Evolutionary conservation across 2,113 vertebrate species (phyloP).

Genomic region (Copsychus sechellarum): DNA sequence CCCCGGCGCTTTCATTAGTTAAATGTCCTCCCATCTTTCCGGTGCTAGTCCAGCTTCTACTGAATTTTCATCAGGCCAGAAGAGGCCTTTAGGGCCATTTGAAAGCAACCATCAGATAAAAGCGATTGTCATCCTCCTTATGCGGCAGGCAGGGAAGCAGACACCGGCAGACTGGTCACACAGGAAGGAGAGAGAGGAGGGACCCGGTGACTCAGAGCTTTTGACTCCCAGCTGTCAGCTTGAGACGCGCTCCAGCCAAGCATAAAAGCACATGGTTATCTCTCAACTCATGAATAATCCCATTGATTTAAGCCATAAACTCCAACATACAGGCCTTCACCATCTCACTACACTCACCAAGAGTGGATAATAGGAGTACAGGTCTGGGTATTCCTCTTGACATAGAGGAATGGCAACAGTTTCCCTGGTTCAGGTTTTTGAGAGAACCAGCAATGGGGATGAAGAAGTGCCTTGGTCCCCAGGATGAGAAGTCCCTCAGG

Average conservation of each 20-base stretch:
- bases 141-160: constrained; percentile 70
- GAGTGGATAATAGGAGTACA: background rate
- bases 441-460: background rate
- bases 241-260: constrained; percentile 33
- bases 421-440: background rate
- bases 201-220: constrained; percentile 69
- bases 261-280: constrained; percentile 53
- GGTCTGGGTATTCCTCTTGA: background rate
- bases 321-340: constrained; percentile 2
- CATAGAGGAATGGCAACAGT: background rate
- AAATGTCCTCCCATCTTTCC: constrained; percentile 24
- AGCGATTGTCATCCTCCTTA: constrained; percentile 59
- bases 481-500: background rate
- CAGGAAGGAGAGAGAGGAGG: constrained; percentile 59
- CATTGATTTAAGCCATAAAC: constrained; percentile 26
- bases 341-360: background rate
- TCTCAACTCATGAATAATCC: constrained; percentile 52
- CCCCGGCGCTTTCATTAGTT: constrained; percentile 1
- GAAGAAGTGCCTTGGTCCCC: background rate
- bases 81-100: constrained; percentile 69
- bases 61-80: constrained; percentile 64
- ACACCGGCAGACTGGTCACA: constrained; percentile 68
- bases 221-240: constrained; percentile 59
- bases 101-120: constrained; percentile 68
- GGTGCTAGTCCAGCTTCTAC: background rate